Evolutionary conservation across 2,888 invertebrate genomes (phyloP), one percentile per base, ranked within the genome.

Genomic region (Drosophila kambysellisi): DNA sequence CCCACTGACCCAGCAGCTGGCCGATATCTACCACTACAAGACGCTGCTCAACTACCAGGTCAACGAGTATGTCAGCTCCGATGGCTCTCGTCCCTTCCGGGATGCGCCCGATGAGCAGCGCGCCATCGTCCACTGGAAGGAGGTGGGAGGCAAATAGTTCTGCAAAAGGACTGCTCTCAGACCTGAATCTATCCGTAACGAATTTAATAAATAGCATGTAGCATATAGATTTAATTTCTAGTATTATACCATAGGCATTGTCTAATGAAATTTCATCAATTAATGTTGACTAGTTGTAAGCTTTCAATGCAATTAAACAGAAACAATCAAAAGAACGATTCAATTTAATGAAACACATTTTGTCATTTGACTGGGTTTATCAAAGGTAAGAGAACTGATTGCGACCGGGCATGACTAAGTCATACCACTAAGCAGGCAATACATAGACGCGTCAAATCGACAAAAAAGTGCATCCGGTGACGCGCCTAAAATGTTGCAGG

Each of bases 1-100:
- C 88, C 97, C 97, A 0, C 94, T 98, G n/a, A 98, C 98, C 33
- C 94, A 97, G 96, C 97, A 98, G 96, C 94, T 98, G 37, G 97
- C 96, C 0, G 96, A 97, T 82, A 95, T 98, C 25, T 96, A 96
- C 70, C 96, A 96, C 33, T 98, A 97, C 92, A 95, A 96, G 92
- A 95, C 95, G 0, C 94, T 98, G 79, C 92, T 95, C 69, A 96
- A 97, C 91, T 97, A 95, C 91, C 97, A 97, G 94, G 96, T 97
- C 15, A 98, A 98, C 92, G 94, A 96, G 81, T 98, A 96, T 91
- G 94, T 95, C 3, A 95, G 96, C 68, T 91, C 94, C 5, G 96
- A 97, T 89, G 96, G 96, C 8, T 95, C 95, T 1, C 95, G 95
- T 88, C 96, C 96, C 30, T 98, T 98, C 91, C 95, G 94, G 0